Evolutionary conservation across 1,140 invertebrate genomes (phyloP), one percentile per base, ranked within the genome.

Genomic region (Drosophila simulans): DNA sequence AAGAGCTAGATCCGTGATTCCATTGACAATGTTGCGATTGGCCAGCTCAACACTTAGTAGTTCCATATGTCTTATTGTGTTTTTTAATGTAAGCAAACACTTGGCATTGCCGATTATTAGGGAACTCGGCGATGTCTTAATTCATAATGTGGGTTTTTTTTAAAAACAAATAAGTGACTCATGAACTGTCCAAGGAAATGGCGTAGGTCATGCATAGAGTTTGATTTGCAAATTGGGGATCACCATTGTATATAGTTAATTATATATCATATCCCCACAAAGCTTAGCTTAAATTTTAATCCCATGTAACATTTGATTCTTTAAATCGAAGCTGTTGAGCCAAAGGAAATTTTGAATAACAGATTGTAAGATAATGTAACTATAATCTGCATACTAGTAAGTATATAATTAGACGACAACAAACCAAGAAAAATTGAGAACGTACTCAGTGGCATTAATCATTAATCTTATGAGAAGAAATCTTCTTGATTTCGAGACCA

Each of bases 1-100:
- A 31, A 56, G 22, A 43, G 53, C 42, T 66, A 42, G 20, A 60
- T 48, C 46, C 20, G 40, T 40, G 51, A 57, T 69, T 52, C 69
- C 54, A 73, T 66, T 80, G 65, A 84, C 65, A 66, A 86, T 83
- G 80, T 66, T 51, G 70, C 70, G 56, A 40, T 79, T 77, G 45
- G 64, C 58, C 43, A 72, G 66, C 55, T 82, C 64, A 43, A 66
- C 63, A 55, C 72, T 63, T 65, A 69, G 66, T 65, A 69, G 66
- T 66, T 70, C 79, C 31, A 64, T 65, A 70, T 80, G 72, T 35
- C 34, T 76, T 22, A 4, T 86, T 53, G 35, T 77, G 17, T 49
- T 79, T 48, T 48, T 69, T 1, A 77, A 86, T 58, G 83, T 86
- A 86, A 86, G 82, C 57, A 40, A 20, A 25, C 27, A 49, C 12